Evolutionary conservation across 2,113 vertebrate genomes (phyloP), one percentile per base, ranked within the genome.

Genomic region (Pygoscelis antarcticus): DNA sequence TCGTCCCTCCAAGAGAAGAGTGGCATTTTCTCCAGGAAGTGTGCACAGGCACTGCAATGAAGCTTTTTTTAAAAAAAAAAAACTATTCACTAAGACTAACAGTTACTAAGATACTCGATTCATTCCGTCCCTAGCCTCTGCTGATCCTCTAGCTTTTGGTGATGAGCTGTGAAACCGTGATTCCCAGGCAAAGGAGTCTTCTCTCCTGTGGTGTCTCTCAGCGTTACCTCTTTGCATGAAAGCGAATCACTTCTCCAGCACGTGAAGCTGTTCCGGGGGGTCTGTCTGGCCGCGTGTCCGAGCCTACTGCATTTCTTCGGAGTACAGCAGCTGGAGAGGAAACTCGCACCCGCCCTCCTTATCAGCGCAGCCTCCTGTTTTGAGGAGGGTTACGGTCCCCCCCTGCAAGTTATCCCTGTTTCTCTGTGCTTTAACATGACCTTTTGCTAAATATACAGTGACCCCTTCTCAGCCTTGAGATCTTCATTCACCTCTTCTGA

Each of bases 301-400:
- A 82, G n/a, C 71, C 88, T 54, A 2, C 40, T 70, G 70, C 57
- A 68, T 82, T 68, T 61, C 52, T 62, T 36, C 5, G 2, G 46
- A 60, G 29, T 16, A 3, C 62, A 30, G 57, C 27, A 72, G 46
- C 83, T 44, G 44, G 61, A 75, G 29, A 68, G n/a, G 83, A 65
- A 84, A 11, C 26, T 19, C 3, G 1, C 22, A 16, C 42, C n/a
- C 14, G 0, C 44, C 16, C 30, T 55, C 71, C 3, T 0, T 17
- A 21, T 13, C 55, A 69, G 58, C 6, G 1, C 75, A 90, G 58
- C 49, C 49, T 70, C 54, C 36, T 74, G 40, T 7, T 80, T 7
- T 46, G 64, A 38, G 55, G 19, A 47, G 36, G 32, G 16, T 29
- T 34, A 5, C 29, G 6, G 0, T 8, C n/a, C 64, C 47, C 51